Percentiles rank a stretch among this genome's conserved stretches.
phyloP scores from a whole-genome alignment of 2,888 invertebrate species.

The Hedychridium roseum region DNA sequence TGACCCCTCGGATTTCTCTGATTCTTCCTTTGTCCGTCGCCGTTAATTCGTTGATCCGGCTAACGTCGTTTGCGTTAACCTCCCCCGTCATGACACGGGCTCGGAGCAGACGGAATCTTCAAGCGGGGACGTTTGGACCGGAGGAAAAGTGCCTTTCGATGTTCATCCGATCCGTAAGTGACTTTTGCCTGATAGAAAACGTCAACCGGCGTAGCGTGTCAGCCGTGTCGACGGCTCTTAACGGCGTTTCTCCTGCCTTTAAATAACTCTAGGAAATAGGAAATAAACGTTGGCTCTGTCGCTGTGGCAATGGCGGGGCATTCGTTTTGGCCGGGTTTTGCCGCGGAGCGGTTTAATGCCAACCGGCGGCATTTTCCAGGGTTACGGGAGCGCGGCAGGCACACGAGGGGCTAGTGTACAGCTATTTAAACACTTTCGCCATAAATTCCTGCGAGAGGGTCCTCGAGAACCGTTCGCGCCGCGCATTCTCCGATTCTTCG shows the following conservation, averaged over 20 bases:
- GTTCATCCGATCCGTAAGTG: constrained; percentile 52
- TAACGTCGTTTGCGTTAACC: constrained; percentile 3
- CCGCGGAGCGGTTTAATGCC: constrained; percentile 26
- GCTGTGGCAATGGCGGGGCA: too few relatives aligned
- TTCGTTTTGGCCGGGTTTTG: too few relatives aligned
- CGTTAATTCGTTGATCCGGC: constrained; percentile 2
- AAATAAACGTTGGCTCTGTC: too few relatives aligned
- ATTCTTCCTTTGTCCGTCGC: too few relatives aligned
- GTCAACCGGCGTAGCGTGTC: constrained; percentile 28
- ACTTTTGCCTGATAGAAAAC: constrained; percentile 55
- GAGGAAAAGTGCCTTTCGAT: constrained; percentile 50
- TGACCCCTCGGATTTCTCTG: too few relatives aligned
- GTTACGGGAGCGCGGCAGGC: not conserved
- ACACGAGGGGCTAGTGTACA: constrained; percentile 30
- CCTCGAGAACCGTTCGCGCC: constrained; percentile 38
- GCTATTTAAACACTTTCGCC: constrained; percentile 41
- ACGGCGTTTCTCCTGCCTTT: constrained; percentile 16
- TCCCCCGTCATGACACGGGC: constrained; percentile 7
- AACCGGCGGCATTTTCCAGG: constrained; percentile 30
- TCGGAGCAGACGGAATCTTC: constrained; percentile 29
- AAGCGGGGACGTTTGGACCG: constrained; percentile 18
- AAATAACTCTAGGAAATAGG: too few relatives aligned
- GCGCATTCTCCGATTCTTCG: constrained; percentile 21
- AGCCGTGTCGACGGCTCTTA: not conserved
- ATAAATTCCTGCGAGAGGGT: constrained; percentile 43